These are phyloP conservation scores for Mactromeris polynyma DNA, from an alignment of 2,888 invertebrate species.

Conservation along the genomic window DNA sequence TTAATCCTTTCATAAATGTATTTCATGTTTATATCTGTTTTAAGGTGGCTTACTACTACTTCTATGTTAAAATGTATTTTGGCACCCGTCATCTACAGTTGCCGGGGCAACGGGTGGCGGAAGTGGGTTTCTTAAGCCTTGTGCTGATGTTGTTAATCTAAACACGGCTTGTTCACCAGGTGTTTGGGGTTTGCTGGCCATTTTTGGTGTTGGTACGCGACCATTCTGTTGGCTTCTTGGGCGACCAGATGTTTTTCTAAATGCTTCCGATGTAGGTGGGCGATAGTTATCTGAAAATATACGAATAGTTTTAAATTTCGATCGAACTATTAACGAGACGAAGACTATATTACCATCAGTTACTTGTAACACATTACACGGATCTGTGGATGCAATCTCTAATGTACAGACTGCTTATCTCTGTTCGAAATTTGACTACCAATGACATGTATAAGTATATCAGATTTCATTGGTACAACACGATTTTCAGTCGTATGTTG, in stretches of 20 bases:
- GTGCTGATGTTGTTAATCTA: conserved; percentile 73
- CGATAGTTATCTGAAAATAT: conserved; percentile 34
- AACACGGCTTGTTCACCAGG: conserved; percentile 61
- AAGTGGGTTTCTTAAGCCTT: conserved; percentile 63
- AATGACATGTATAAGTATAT: too few relatives aligned
- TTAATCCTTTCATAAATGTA: not conserved
- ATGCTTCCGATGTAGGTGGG: conserved; percentile 72
- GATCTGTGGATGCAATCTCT: too few relatives aligned
- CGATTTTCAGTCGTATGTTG: too few relatives aligned
- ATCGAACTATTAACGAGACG: too few relatives aligned
- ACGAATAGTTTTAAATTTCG: not conserved
- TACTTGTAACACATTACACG: too few relatives aligned
- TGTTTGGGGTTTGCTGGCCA: conserved; percentile 12
- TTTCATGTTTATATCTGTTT: not conserved
- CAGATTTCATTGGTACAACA: too few relatives aligned
- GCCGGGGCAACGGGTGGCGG: conserved; percentile 59
- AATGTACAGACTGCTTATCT: too few relatives aligned
- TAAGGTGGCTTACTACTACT: not conserved
- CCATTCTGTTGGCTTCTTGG: conserved; percentile 68
- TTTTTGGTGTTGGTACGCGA: conserved; percentile 57
- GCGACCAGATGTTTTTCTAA: conserved; percentile 70
- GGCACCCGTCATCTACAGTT: conserved; percentile 42
- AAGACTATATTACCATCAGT: too few relatives aligned
- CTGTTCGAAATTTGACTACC: too few relatives aligned
- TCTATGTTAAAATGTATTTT: conserved; percentile 52